Conservation (phyloP, 2,113 vertebrate genomes). For the Pogonocichla stellata region DNA sequence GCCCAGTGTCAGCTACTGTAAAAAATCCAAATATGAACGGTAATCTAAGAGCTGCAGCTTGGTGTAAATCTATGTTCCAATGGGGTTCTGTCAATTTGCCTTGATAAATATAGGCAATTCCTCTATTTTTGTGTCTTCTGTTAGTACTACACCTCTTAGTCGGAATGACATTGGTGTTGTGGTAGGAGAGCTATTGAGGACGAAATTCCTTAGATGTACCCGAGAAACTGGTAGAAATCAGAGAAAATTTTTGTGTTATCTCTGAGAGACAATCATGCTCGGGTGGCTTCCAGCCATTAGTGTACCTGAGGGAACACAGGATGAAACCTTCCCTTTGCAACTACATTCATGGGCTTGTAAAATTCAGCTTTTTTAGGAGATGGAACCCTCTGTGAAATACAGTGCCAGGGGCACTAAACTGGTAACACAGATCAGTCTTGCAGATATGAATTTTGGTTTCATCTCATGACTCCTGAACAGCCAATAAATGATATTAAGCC, state of each 20-base stretch:
- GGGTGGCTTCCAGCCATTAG: neutral
- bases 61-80: neutral
- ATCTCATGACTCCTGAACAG: neutral
- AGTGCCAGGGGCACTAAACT: neutral
- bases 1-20: neutral
- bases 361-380: neutral
- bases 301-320: neutral
- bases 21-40: neutral
- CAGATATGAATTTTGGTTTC: neutral
- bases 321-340: neutral
- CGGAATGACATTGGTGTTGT: neutral
- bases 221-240: too few species aligned
- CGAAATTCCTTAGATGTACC: neutral
- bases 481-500: neutral
- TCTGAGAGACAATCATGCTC: neutral
- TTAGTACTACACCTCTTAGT: neutral
- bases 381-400: neutral
- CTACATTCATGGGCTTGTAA: neutral
- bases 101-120: neutral
- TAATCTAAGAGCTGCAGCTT: neutral
- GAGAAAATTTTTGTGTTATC: neutral
- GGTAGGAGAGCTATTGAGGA: accelerated
- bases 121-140: neutral
- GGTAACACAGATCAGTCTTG: neutral
- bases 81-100: neutral